phyloP scores from a whole-genome alignment of 1,140 invertebrate genomes.

The Frieseomelitta varia region DNA sequence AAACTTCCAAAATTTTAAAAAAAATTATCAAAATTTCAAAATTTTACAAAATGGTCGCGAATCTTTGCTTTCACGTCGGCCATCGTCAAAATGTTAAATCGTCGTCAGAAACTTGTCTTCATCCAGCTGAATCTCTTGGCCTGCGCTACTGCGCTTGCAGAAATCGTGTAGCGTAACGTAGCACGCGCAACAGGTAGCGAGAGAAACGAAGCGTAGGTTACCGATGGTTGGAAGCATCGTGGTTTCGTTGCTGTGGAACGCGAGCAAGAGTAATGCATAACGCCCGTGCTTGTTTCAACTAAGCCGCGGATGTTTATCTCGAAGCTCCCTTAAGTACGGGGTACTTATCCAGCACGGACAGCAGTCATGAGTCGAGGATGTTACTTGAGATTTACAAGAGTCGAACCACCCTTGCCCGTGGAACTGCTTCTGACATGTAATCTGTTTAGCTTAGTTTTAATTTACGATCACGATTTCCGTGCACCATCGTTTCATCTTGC shows the following conservation, averaged over 20 bases:
- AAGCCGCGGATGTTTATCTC: slow-evolving; percentile 59
- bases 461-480: slow-evolving; percentile 42
- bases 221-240: not conserved
- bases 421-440: slow-evolving; percentile 16
- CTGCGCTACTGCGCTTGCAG: too few relatives aligned
- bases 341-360: slow-evolving; percentile 56
- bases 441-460: slow-evolving; percentile 59
- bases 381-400: slow-evolving; percentile 57
- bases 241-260: not conserved
- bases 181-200: not conserved
- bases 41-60: not conserved
- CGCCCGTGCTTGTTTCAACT: slow-evolving; percentile 48
- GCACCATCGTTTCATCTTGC: not conserved
- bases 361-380: slow-evolving; percentile 52
- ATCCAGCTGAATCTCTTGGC: too few relatives aligned
- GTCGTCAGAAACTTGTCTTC: too few relatives aligned
- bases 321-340: slow-evolving; percentile 25
- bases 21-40: fast-evolving
- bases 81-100: too few relatives aligned
- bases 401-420: slow-evolving; percentile 13
- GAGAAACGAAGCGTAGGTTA: not conserved
- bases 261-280: slow-evolving; percentile 53
- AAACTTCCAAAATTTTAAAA: too few relatives aligned
- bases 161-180: not conserved
- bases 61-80: too few relatives aligned